phyloP scores from a whole-genome alignment of 1,140 invertebrate genomes.

The Hyles vespertilio region DNA sequence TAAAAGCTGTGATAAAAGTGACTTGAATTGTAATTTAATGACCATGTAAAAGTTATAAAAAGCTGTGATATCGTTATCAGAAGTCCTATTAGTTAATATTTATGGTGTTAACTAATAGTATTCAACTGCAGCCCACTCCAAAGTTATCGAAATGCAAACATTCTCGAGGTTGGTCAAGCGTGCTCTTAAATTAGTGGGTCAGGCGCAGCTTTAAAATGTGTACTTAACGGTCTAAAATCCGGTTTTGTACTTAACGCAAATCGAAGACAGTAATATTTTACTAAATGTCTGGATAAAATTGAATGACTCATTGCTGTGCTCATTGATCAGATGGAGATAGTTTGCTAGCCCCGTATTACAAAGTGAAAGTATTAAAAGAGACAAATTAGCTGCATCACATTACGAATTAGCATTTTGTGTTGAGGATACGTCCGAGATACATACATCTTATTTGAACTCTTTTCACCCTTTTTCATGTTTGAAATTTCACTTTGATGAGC shows the following conservation, averaged over 20 bases:
- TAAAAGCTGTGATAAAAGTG: neutral
- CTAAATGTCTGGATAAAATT: slow-evolving; percentile 13
- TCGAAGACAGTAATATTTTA: slow-evolving; percentile 19
- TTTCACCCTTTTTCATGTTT: no score
- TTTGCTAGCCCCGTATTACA: slow-evolving; percentile 36
- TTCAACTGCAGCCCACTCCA: slow-evolving; percentile 16
- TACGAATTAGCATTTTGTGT: slow-evolving; percentile 19
- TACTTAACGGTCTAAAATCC: slow-evolving; percentile 54
- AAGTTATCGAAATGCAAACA: slow-evolving; percentile 52
- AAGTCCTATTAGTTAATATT: slow-evolving; percentile 15
- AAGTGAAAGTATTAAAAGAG: slow-evolving; percentile 45
- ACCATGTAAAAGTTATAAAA: slow-evolving; percentile 17
- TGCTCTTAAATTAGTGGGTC: slow-evolving; percentile 52
- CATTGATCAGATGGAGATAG: slow-evolving; percentile 30
- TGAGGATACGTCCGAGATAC: slow-evolving; percentile 5
- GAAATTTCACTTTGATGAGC: no score
- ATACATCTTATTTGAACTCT: neutral
- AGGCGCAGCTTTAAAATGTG: slow-evolving; percentile 38
- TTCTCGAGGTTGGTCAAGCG: slow-evolving; percentile 26
- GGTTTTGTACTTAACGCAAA: slow-evolving; percentile 34
- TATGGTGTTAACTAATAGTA: slow-evolving; percentile 18
- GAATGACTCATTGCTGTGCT: slow-evolving; percentile 31
- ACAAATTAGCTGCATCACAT: slow-evolving; percentile 35
- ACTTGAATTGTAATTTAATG: slow-evolving; percentile 3
- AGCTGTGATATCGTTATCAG: slow-evolving; percentile 19